Percentiles rank a stretch among this genome's conserved stretches.
phyloP scores from a whole-genome alignment of 1,140 invertebrate species.

The Pseudoatta argentina region DNA sequence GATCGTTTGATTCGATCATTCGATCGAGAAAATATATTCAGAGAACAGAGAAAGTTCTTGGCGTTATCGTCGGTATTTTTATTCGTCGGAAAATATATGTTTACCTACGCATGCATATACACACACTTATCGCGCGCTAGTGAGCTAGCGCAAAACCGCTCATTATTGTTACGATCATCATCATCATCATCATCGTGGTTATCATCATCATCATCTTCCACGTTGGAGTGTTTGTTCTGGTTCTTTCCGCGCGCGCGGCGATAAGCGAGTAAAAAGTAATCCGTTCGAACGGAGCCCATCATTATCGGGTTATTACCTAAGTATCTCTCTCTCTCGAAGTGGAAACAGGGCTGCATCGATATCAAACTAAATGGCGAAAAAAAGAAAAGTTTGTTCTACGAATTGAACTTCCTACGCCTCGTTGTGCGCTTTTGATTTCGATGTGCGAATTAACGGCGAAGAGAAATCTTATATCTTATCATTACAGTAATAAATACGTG shows the following conservation, averaged over 20 bases:
- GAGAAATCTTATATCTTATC: neutral
- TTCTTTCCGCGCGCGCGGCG: conserved; percentile 57
- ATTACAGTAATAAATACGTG: neutral
- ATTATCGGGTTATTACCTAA: conserved; percentile 84
- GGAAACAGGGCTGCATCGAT: conserved; percentile 70
- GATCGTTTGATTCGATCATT: neutral
- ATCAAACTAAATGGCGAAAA: conserved; percentile 60
- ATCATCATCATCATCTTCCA: conserved; percentile 73
- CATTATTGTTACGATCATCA: conserved; percentile 79
- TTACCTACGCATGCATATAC: conserved; percentile 20
- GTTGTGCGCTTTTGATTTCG: neutral
- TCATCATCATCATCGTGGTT: conserved; percentile 68
- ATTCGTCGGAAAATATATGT: conserved; percentile 22
- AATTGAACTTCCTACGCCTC: neutral
- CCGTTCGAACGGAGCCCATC: conserved; percentile 79
- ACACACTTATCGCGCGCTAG: conserved; percentile 24
- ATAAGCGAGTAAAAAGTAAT: conserved; percentile 78
- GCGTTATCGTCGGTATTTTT: neutral
- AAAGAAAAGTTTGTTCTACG: conserved; percentile 35
- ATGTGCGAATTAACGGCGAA: neutral
- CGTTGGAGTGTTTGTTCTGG: conserved; percentile 80
- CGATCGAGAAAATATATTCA: conserved; percentile 17
- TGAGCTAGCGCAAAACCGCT: conserved; percentile 75
- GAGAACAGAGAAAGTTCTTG: neutral
- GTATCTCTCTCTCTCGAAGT: conserved; percentile 72